These are phyloP conservation scores for Laticauda laticaudata DNA, from an alignment of 2,113 vertebrate genomes.

Conservation along the genomic window DNA sequence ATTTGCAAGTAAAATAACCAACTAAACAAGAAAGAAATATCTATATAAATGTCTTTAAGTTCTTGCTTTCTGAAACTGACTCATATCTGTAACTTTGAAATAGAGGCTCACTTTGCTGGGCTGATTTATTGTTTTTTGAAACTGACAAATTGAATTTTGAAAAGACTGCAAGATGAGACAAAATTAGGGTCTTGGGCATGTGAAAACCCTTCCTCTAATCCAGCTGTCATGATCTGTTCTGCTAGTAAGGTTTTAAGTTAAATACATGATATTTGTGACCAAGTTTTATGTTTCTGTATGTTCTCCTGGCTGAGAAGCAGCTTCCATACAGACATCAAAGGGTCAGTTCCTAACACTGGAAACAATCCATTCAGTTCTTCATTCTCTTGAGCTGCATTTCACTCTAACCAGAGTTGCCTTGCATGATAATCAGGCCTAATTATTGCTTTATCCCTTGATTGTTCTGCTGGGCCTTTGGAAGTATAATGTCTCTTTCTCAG, in stretches of 20 bases:
- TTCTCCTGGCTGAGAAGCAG: slow-evolving; percentile 54
- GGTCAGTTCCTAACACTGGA: slow-evolving; percentile 62
- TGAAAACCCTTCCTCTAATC: background rate
- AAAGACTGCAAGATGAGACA: background rate
- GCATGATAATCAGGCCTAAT: slow-evolving; percentile 79
- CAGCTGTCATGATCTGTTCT: background rate
- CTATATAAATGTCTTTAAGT: background rate
- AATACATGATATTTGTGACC: slow-evolving; percentile 34
- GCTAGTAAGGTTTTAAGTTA: slow-evolving; percentile 22
- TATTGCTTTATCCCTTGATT: slow-evolving; percentile 72
- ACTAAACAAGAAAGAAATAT: background rate
- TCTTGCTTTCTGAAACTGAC: background rate
- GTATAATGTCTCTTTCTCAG: slow-evolving; percentile 58
- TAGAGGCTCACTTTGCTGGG: background rate
- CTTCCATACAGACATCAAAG: slow-evolving; percentile 71
- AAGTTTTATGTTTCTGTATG: slow-evolving; percentile 34
- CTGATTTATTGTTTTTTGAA: background rate
- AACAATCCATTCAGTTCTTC: slow-evolving; percentile 66
- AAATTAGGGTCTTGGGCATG: background rate
- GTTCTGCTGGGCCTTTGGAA: slow-evolving; percentile 69
- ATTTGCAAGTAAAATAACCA: background rate
- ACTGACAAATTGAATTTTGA: background rate
- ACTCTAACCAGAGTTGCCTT: slow-evolving; percentile 72
- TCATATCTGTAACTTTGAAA: rapidly evolving
- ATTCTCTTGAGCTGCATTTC: slow-evolving; percentile 72